phyloP scores from a whole-genome alignment of 2,113 vertebrate genomes.

The Sciurus niger region DNA sequence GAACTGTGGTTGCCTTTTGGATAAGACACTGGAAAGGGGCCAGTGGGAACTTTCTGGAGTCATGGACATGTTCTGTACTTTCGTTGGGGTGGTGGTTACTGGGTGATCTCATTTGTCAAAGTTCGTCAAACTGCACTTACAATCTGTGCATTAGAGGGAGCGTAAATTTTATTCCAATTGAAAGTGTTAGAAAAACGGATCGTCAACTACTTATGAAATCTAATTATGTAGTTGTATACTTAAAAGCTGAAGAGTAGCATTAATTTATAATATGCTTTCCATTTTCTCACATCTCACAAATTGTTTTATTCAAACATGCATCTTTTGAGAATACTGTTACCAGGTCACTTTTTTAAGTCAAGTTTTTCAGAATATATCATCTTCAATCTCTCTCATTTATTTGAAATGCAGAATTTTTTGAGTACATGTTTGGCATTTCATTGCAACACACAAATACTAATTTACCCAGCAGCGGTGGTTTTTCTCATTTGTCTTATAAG shows the following conservation, averaged over 20 bases:
- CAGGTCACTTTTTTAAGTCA: neutral
- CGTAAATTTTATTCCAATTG: neutral
- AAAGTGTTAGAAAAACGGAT: neutral
- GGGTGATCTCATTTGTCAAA: constrained; percentile 20
- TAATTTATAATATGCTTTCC: neutral
- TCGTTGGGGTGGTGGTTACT: neutral
- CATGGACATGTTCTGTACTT: neutral
- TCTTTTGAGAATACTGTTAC: neutral
- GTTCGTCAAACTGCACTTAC: neutral
- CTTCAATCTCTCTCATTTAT: neutral
- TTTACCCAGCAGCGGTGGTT: neutral
- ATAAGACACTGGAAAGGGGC: neutral
- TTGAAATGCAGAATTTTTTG: neutral
- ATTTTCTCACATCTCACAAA: neutral
- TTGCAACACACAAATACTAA: neutral
- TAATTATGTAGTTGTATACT: neutral
- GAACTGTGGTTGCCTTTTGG: neutral
- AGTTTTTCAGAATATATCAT: neutral
- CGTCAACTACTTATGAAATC: neutral
- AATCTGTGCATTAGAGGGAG: neutral
- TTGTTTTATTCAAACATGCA: neutral
- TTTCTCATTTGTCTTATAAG: neutral
- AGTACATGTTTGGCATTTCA: neutral
- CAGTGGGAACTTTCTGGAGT: neutral
- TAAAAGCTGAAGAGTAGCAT: neutral